Conservation (phyloP, 2,888 invertebrate genomes). For the Byasa hedistus region DNA sequence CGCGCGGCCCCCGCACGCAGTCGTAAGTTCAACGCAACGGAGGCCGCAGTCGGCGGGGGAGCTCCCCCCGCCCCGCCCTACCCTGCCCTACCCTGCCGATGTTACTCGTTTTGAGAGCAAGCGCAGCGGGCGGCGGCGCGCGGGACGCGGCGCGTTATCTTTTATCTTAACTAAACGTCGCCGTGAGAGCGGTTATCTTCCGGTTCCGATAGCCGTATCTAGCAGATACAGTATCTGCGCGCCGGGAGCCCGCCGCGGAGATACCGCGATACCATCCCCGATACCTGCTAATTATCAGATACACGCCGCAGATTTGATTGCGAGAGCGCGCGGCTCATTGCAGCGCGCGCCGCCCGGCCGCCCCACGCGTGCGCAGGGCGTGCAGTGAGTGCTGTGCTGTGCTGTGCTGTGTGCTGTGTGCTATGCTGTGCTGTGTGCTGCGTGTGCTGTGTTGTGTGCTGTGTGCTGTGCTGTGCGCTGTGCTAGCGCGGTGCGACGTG, state of each 20-base stretch:
- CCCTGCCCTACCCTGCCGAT: too few species aligned
- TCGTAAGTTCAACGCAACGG: too few species aligned
- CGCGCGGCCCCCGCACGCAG: too few species aligned
- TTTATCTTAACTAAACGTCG: slow-evolving; percentile 77
- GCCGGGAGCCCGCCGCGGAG: slow-evolving; percentile 39
- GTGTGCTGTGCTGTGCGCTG: too few species aligned
- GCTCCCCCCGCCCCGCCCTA: too few species aligned
- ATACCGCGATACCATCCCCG: slow-evolving; percentile 69
- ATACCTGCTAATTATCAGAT: slow-evolving; percentile 75
- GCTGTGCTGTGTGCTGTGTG: slow-evolving; percentile 19
- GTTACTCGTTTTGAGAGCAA: too few species aligned
- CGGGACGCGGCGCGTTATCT: too few species aligned
- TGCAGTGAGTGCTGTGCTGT: slow-evolving; percentile 32
- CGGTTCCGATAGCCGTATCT: slow-evolving; percentile 72
- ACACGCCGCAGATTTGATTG: slow-evolving; percentile 72
- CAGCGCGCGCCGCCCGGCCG: slow-evolving; percentile 32
- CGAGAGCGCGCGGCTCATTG: slow-evolving; percentile 56
- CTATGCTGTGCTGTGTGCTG: slow-evolving; percentile 23
- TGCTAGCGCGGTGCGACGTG: too few species aligned
- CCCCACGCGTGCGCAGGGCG: too few species aligned
- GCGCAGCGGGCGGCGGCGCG: too few species aligned
- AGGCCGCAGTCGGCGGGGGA: too few species aligned
- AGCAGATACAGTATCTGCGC: slow-evolving; percentile 66
- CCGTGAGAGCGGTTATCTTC: slow-evolving; percentile 73
- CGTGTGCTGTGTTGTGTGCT: slow-evolving; percentile 31